Conservation (phyloP, 2,797 vertebrate genomes). For the Coranthus polyacanthus region DNA sequence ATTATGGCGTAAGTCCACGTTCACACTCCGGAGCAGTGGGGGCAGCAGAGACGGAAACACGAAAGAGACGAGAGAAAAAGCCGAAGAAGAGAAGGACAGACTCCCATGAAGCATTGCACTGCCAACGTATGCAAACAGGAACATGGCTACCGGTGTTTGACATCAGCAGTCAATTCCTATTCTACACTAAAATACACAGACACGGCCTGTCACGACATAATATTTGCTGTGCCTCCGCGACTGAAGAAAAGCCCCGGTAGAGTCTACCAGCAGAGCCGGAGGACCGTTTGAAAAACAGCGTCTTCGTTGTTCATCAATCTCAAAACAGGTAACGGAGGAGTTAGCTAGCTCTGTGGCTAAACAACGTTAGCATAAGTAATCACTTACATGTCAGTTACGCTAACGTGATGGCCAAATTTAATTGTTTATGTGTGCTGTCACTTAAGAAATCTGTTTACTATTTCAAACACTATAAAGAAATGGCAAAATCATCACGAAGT, state of each 20-base stretch:
- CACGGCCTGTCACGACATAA: conserved; percentile 24
- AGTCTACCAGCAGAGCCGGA: conserved; percentile 29
- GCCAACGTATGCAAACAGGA: conserved; percentile 86
- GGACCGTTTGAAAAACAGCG: conserved; percentile 33
- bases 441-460: rapidly evolving
- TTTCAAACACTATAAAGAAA: rapidly evolving
- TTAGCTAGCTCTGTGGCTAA: conserved; percentile 5
- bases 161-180: conserved; percentile 32
- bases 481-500: rapidly evolving
- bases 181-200: not conserved
- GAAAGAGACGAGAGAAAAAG: not conserved
- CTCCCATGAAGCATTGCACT: conserved; percentile 80
- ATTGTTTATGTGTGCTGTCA: rapidly evolving
- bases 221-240: conserved; percentile 5
- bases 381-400: not conserved
- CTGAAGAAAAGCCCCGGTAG: conserved; percentile 5
- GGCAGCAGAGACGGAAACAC: conserved; percentile 1
- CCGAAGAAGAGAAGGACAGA: not conserved
- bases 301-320: conserved; percentile 29
- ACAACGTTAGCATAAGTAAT: conserved; percentile 36
- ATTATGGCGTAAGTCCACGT: not conserved
- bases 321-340: conserved; percentile 65
- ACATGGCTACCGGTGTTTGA: conserved; percentile 79
- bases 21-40: not conserved
- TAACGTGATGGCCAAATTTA: not conserved